These are phyloP conservation scores for Acipenser ruthenus DNA, from an alignment of 2,797 vertebrate species.

Conservation along the genomic window DNA sequence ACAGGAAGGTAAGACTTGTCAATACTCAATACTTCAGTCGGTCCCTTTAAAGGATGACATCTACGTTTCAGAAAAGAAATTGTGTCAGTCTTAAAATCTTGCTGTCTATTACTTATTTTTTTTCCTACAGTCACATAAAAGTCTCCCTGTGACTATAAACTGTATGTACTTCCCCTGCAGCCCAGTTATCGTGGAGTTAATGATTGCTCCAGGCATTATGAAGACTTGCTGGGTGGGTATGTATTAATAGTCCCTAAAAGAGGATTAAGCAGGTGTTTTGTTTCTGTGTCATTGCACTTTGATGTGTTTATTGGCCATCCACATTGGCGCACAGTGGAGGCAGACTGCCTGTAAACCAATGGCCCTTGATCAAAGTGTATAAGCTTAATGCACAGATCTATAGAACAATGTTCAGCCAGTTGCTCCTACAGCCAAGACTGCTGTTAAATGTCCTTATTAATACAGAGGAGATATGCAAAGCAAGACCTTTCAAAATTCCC, in stretches of 20 bases:
- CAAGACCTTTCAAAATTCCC: conserved; percentile 5
- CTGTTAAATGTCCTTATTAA: conserved; percentile 12
- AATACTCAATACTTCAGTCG: too few relatives aligned
- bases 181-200: conserved; percentile 29
- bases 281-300: conserved; percentile 44
- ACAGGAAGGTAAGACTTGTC: too few relatives aligned
- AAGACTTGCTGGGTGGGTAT: conserved; percentile 26
- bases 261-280: conserved; percentile 53
- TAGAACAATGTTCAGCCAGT: conserved; percentile 43
- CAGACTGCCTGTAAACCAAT: conserved; percentile 55
- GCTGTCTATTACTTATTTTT: too few relatives aligned
- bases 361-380: conserved; percentile 58
- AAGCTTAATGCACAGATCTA: conserved; percentile 57
- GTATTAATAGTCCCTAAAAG: conserved; percentile 48
- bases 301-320: conserved; percentile 37
- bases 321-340: conserved; percentile 47
- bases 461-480: conserved; percentile 7
- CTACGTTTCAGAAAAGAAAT: too few relatives aligned
- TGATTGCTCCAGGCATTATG: conserved; percentile 40
- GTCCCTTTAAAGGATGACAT: too few relatives aligned
- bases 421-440: conserved; percentile 20
- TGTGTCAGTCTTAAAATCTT: too few relatives aligned
- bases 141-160: too few relatives aligned
- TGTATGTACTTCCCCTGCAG: too few relatives aligned
- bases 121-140: too few relatives aligned